Evolutionary conservation across 2,797 vertebrate genomes (phyloP).

Genomic region (Anguilla megastoma): DNA sequence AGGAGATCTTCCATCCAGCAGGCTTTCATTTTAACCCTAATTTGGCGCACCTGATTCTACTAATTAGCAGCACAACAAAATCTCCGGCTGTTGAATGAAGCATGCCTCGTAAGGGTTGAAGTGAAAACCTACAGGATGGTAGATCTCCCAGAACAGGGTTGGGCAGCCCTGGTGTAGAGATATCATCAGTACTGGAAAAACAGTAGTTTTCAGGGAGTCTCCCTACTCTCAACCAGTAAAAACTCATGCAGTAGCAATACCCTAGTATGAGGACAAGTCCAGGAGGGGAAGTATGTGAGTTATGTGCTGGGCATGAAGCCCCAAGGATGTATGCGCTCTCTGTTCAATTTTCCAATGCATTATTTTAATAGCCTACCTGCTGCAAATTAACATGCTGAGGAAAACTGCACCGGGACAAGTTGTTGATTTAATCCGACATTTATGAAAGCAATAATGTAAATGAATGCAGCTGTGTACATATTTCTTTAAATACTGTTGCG

Average conservation of each 20-base stretch:
- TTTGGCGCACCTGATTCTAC: too few species aligned
- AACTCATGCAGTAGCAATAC: not conserved
- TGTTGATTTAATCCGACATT: conserved; percentile 1
- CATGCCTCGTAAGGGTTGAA: too few species aligned
- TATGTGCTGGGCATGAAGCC: not conserved
- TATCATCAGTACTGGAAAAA: not conserved
- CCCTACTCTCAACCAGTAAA: not conserved
- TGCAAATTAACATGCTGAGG: not conserved
- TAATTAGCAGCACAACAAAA: too few species aligned
- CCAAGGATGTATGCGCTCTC: not conserved
- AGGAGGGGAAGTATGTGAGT: not conserved
- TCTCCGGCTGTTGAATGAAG: too few species aligned
- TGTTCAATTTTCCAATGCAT: not conserved
- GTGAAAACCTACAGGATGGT: too few species aligned
- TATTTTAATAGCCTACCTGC: not conserved
- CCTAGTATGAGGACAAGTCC: not conserved
- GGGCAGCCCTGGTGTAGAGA: not conserved
- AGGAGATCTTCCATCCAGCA: not conserved
- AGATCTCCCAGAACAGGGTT: too few species aligned
- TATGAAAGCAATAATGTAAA: not conserved
- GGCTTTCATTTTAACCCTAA: too few species aligned
- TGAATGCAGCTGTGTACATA: not conserved
- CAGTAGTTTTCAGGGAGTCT: not conserved
- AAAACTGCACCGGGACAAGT: not conserved
- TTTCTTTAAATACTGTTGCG: not conserved